Percentiles rank a stretch among this genome's conserved stretches.
phyloP scores from a whole-genome alignment of 1,140 invertebrate genomes.

The Palaemon carinicauda region DNA sequence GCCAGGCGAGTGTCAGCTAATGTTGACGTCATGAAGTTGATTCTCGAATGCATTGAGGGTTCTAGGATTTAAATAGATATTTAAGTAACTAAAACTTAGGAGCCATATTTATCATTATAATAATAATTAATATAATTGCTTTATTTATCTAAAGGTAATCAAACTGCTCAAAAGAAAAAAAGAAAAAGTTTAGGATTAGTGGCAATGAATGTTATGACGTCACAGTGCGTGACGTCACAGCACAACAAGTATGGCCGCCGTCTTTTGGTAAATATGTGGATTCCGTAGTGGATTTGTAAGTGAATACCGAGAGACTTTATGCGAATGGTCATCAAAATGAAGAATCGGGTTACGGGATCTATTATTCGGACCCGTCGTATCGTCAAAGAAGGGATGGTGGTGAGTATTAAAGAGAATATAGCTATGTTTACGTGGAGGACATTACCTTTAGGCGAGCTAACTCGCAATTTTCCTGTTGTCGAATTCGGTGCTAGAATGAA shows the following conservation, averaged over 20 bases:
- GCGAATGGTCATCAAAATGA: slow-evolving; percentile 18
- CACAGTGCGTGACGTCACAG: slow-evolving; percentile 15
- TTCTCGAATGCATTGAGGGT: background rate
- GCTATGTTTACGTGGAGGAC: background rate
- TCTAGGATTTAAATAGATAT: no score
- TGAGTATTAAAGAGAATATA: background rate
- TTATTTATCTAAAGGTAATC: background rate
- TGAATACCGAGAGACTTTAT: background rate
- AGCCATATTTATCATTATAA: no score
- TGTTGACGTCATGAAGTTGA: slow-evolving; percentile 11
- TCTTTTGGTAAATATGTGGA: slow-evolving; percentile 18
- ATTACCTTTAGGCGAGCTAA: background rate
- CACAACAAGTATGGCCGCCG: slow-evolving; percentile 40
- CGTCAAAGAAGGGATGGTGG: slow-evolving; percentile 39
- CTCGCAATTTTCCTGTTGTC: background rate
- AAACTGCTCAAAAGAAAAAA: background rate
- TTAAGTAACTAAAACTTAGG: no score
- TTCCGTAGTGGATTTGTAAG: background rate
- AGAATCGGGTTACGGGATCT: slow-evolving; percentile 26
- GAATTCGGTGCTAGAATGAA: no score
- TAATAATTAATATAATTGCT: no score
- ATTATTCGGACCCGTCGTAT: slow-evolving; percentile 27
- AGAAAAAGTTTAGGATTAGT: background rate
- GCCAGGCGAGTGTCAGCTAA: background rate
- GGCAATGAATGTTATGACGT: slow-evolving; percentile 3